phyloP scores from a whole-genome alignment of 2,113 vertebrate genomes.

The Microcebus murinus region DNA sequence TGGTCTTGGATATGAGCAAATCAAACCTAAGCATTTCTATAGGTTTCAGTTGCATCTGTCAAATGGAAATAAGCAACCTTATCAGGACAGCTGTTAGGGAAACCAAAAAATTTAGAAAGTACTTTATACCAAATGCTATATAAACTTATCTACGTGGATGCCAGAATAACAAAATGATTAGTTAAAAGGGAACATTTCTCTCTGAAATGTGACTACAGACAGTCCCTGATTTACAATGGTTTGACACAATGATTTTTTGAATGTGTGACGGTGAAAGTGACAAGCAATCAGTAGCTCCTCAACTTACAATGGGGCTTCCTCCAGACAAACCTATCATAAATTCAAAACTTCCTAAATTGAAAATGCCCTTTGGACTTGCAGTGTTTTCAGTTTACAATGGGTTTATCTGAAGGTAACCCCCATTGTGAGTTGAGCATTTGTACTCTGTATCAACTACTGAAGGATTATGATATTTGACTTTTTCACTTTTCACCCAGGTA shows the following conservation, averaged over 20 bases:
- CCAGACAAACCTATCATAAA: not conserved
- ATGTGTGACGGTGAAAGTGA: not conserved
- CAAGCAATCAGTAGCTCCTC: not conserved
- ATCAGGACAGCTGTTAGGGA: not conserved
- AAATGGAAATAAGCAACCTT: not conserved
- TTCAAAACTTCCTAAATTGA: not conserved
- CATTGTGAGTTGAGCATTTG: not conserved
- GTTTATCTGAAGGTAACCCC: not conserved
- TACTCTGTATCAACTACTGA: not conserved
- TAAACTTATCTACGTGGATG: not conserved
- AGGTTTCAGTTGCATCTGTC: not conserved
- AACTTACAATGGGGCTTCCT: not conserved
- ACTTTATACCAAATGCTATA: not conserved
- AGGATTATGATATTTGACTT: not conserved
- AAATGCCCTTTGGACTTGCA: not conserved
- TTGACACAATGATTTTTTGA: not conserved
- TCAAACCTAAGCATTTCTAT: not conserved
- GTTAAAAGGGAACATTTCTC: not conserved
- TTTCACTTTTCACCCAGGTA: not conserved
- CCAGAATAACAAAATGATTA: not conserved
- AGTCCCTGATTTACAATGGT: not conserved
- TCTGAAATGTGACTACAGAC: not conserved
- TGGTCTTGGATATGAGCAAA: not conserved
- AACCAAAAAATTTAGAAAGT: not conserved
- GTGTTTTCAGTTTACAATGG: not conserved